Conservation (phyloP, 2,113 vertebrate species). For the Scomber japonicus region DNA sequence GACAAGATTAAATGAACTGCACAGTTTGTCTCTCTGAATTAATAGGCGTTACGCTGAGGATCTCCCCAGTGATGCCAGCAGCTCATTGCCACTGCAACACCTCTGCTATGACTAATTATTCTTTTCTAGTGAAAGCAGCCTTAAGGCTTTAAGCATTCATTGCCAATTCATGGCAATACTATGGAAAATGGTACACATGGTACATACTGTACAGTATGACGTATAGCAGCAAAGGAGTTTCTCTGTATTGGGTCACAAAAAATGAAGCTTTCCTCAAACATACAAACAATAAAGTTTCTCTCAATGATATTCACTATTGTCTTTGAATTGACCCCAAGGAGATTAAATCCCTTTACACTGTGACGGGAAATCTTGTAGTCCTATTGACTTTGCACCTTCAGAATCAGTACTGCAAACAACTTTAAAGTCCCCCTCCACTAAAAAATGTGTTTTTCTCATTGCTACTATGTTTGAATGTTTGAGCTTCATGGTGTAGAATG, state of each 20-base stretch:
- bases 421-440: background rate
- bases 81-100: constrained; percentile 51
- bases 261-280: background rate
- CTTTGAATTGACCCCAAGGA: background rate
- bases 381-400: background rate
- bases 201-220: background rate
- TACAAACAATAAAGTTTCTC: background rate
- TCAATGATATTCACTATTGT: background rate
- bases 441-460: no score
- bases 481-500: no score
- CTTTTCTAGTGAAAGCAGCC: constrained; percentile 44
- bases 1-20: constrained; percentile 49
- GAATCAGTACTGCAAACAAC: background rate
- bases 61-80: constrained; percentile 55
- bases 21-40: constrained; percentile 47
- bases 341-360: background rate
- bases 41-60: constrained; percentile 57
- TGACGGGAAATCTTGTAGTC: background rate
- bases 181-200: constrained; percentile 19
- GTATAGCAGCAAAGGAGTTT: background rate
- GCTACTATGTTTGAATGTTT: no score
- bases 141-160: constrained; percentile 30
- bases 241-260: background rate
- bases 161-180: constrained; percentile 28
- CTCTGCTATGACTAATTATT: constrained; percentile 70